These are phyloP conservation scores for Oligia fasciuncula DNA, from an alignment of 2,888 invertebrate genomes.

Conservation along the genomic window DNA sequence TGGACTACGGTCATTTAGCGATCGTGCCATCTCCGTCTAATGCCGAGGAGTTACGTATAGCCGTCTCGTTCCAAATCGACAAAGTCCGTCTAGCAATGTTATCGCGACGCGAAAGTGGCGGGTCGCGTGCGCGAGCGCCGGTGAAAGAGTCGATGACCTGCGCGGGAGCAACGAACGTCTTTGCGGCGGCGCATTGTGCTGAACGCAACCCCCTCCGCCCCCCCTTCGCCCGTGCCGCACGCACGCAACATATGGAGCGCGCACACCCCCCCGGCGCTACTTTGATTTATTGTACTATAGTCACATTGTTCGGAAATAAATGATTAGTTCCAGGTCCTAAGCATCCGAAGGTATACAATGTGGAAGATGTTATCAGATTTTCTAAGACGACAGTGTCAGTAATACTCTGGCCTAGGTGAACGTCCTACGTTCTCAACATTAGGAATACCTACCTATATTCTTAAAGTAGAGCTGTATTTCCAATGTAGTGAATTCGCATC, in stretches of 20 bases:
- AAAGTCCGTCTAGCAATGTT: slow-evolving; percentile 75
- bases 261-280: slow-evolving; percentile 62
- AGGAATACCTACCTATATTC: background rate
- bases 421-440: background rate
- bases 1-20: slow-evolving; percentile 66
- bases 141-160: slow-evolving; percentile 89
- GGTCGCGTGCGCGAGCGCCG: slow-evolving; percentile 84
- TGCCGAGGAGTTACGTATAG: slow-evolving; percentile 41
- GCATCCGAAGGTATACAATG: slow-evolving; percentile 24
- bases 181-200: slow-evolving; percentile 83
- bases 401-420: background rate
- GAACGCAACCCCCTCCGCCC: slow-evolving; percentile 73
- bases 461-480: background rate
- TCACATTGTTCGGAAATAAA: slow-evolving; percentile 59
- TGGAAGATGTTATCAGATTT: slow-evolving; percentile 35
- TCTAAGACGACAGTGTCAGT: slow-evolving; percentile 21
- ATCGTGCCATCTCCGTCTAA: slow-evolving; percentile 58
- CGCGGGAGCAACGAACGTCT: slow-evolving; percentile 90
- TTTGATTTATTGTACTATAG: slow-evolving; percentile 61
- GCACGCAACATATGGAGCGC: slow-evolving; percentile 73
- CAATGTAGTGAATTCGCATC: background rate
- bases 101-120: slow-evolving; percentile 86
- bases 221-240: slow-evolving; percentile 61
- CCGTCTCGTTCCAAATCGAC: slow-evolving; percentile 74
- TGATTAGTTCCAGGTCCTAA: slow-evolving; percentile 34